Conservation (phyloP, 2,797 vertebrate genomes). For the Synanceia verrucosa region DNA sequence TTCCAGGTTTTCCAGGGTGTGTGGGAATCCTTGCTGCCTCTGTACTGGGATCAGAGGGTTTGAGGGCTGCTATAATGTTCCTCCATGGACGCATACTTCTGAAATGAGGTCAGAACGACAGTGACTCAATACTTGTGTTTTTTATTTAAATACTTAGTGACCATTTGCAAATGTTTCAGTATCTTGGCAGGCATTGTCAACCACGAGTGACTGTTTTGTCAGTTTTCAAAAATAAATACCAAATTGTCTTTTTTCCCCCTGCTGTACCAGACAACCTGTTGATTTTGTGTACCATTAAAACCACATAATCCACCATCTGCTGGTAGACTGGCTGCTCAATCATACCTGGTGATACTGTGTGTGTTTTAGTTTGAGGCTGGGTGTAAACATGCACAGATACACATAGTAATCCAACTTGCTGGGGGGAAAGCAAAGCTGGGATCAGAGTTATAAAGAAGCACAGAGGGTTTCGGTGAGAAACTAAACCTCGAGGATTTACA, state of each 20-base stretch:
- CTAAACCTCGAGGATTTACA: constrained; percentile 42
- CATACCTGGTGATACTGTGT: neutral
- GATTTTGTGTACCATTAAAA: neutral
- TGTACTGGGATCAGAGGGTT: neutral
- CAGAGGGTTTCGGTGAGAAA: constrained; percentile 26
- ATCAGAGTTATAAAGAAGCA: constrained; percentile 37
- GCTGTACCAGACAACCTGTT: neutral
- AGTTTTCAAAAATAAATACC: neutral
- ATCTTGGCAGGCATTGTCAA: neutral
- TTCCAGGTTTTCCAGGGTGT: too few species aligned
- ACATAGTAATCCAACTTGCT: constrained; percentile 28
- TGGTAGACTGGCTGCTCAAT: constrained; percentile 4
- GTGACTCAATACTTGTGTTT: neutral
- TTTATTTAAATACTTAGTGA: neutral
- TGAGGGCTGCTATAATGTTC: neutral
- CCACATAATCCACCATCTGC: neutral
- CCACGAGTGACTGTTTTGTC: neutral
- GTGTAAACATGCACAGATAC: constrained; percentile 42
- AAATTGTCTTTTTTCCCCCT: neutral
- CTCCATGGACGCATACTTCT: neutral
- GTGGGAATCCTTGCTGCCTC: neutral
- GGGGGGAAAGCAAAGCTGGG: constrained; percentile 26
- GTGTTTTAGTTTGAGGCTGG: neutral
- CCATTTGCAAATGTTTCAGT: neutral
- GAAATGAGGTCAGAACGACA: neutral